Base-by-base conservation (phyloP, 2,888 invertebrate genomes). In the Nasonovia ribisnigri region DNA sequence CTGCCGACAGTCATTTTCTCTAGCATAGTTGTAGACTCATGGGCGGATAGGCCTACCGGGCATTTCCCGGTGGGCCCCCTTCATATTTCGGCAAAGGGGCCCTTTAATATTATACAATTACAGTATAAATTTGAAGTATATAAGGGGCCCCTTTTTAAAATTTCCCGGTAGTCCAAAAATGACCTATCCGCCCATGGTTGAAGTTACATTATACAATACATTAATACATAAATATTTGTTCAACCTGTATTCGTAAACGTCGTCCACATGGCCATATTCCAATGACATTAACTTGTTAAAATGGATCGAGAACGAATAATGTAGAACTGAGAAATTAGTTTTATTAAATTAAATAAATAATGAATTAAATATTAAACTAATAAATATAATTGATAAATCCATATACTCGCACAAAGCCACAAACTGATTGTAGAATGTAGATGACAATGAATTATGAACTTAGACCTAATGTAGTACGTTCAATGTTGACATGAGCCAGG, bases 251-350 rank as follows among this genome's bases (percentile, higher is more conserved):
- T 93, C 3, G 93, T 93, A 67, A 93, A 93, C 36, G 93, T 93
- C 42, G 93, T 93, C 93, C 93, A 93, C 90, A 93, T 90, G 24
- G 93, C 93, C 93, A 93, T 93, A 84, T n/a, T 92, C 42, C 36
- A 91, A 60, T 57, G 3, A 36, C 86, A 36, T 42, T 2, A 29
- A 67, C 29, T 67, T 42, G 16, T 86, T 24, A 42, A 5, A 54
- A 43, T n/a, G 3, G 10, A 84, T 20, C 6, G n/a, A n/a, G 46
- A 46, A 54, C 42, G 42, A 36, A 77, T 24, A 10, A 46, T 36
- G 4, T 77, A 36, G 24, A n/a, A n/a, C 20, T 3, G n/a, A 43
- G 11, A 77, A 48, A 77, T 36, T 36, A 11, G 8, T 88, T 24
- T 36, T 88, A 51, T 51, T 54, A 42, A 42, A 54, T 36, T 88